A percentile compares a stretch with the other conserved stretches of the same genome.
Evolutionary conservation across 2,113 vertebrate species (phyloP).

Genomic region (Gobius niger): DNA sequence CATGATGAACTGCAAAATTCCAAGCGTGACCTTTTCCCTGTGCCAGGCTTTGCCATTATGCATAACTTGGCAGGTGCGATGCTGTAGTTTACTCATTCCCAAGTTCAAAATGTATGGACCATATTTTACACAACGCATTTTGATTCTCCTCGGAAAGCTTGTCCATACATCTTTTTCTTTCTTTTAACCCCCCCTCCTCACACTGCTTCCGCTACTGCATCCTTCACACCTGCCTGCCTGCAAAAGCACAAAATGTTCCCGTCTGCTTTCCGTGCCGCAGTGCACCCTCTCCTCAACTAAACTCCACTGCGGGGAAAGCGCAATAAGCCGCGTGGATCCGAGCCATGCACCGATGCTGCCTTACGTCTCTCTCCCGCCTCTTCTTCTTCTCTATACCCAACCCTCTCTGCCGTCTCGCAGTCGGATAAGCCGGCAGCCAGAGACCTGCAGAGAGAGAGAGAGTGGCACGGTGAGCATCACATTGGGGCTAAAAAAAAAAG

Average conservation of each 20-base stretch:
- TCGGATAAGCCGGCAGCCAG: slow-evolving; percentile 72
- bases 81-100: background rate
- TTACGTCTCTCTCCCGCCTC: slow-evolving; percentile 8
- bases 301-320: slow-evolving; percentile 2
- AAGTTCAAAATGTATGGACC: background rate
- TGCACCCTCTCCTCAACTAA: slow-evolving; percentile 13
- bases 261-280: slow-evolving; percentile 24
- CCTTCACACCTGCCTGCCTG: background rate
- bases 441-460: slow-evolving; percentile 63
- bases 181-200: background rate
- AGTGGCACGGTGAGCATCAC: slow-evolving; percentile 58
- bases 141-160: background rate
- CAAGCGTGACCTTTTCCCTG: background rate
- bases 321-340: slow-evolving; percentile 38
- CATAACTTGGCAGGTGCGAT: background rate
- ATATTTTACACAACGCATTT: background rate
- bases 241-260: slow-evolving; percentile 35
- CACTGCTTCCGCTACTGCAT: background rate
- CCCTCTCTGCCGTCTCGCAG: slow-evolving; percentile 37
- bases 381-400: slow-evolving; percentile 11
- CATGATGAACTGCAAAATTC: background rate
- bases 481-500: slow-evolving; percentile 2
- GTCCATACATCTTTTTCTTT: background rate
- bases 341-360: slow-evolving; percentile 26
- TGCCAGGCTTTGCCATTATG: slow-evolving; percentile 2